Base-by-base conservation (phyloP, 2,113 vertebrate genomes). In the Zootoca vivipara region DNA sequence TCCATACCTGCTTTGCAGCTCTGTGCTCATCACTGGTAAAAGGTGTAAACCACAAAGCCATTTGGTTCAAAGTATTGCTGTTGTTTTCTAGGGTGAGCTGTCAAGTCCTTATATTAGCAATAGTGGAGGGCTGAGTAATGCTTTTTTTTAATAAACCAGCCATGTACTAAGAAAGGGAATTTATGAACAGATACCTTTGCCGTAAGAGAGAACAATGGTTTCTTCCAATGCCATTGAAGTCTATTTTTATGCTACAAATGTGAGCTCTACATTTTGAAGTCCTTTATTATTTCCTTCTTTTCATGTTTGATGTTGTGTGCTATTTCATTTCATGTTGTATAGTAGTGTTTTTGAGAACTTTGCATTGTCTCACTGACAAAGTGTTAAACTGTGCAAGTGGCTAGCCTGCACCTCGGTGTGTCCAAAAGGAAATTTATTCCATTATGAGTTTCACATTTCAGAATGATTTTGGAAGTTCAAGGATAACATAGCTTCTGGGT, bases 201-300 rank as follows among this genome's bases (percentile, higher is more conserved):
- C 75, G 79, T n/a, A 83, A 83, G 87, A 89, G 22, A 4, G 7
- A 46, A 33, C 5, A 7, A 82, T 35, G 24, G 67, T 18, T 79
- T 78, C 87, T 82, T 40, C 89, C 87, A 91, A 42, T 92, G 89
- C 77, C 73, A 72, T 80, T 92, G 89, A 85, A 86, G 83, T 80
- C 89, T 89, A 85, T 80, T 85, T 94, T 92, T 85, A 91, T 82
- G 85, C 52, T 88, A 62, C 52, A 46, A 79, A 92, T 92, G 9
- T 35, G 90, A 94, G 83, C 86, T 94, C 88, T 91, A 82, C 74
- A 92, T 92, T 89, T 82, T 20, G 56, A 90, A 87, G 88, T 73
- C 74, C 0, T 86, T 89, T 0, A 52, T 84, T 87, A 89, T 91
- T 58, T 93, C 15, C 65, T 86, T 89, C 73, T 86, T 74, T 35